A percentile compares a stretch with the other conserved stretches of the same genome.
Conservation (phyloP, 2,797 vertebrate genomes). For the Enteromius afrohamiltoni region DNA sequence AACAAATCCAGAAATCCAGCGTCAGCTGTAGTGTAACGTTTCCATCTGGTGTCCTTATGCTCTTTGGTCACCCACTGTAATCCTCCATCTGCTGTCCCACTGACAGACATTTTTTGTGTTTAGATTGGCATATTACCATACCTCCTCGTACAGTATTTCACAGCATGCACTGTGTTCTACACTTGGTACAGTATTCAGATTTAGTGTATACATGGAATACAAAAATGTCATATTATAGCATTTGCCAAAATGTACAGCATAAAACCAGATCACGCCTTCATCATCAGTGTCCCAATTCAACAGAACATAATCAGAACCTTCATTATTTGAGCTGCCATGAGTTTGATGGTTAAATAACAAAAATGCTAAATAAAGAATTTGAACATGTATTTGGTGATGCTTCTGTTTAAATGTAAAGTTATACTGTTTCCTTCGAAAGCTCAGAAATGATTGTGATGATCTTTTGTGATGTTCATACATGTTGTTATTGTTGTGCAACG, state of each 20-base stretch:
- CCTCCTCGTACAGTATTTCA: neutral
- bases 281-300: neutral
- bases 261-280: neutral
- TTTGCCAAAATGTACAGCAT: neutral
- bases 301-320: neutral
- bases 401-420: neutral
- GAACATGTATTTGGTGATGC: neutral
- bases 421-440: neutral
- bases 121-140: constrained; percentile 4
- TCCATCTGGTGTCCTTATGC: constrained; percentile 55
- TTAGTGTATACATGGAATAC: neutral
- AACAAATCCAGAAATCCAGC: constrained; percentile 3
- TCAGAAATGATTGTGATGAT: neutral
- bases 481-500: neutral
- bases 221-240: neutral
- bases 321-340: neutral
- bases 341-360: neutral
- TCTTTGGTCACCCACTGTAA: constrained; percentile 51
- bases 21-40: constrained; percentile 34
- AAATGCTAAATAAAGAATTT: neutral
- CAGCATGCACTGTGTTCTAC: neutral
- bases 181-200: neutral
- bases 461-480: neutral
- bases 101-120: constrained; percentile 20
- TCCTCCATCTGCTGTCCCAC: constrained; percentile 53